Evolutionary conservation across 2,797 vertebrate genomes (phyloP), one percentile per base, ranked within the genome.

Genomic region (Diplodus puntazzo): DNA sequence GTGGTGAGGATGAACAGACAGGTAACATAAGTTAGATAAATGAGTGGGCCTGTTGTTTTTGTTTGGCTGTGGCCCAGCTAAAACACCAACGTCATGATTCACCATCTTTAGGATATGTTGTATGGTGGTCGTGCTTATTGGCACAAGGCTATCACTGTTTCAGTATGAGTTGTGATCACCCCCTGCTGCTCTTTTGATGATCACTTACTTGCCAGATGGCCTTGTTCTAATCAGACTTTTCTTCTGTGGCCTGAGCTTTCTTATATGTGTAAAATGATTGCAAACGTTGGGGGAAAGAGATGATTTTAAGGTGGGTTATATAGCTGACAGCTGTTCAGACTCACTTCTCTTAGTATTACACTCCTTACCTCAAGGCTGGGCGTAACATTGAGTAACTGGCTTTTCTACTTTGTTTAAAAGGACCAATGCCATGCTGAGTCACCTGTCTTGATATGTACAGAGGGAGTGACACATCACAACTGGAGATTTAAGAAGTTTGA

Each of bases 381-480:
- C 72, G 79, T 65, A 65, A 75, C 65, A 73, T 43, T 53, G 66
- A 49, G 53, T 50, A 82, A 81, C 71, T 62, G 14, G 65, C 79
- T 86, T 84, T 80, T 73, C 72, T 75, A 12, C 54, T 76, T 30
- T 62, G 64, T 27, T 83, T 45, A 71, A 59, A 69, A 39, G 8
- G 49, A 67, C 58, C 55, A 58, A 42, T 25, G 59, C 39, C 58
- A 48, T 84, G 89, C 92, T 94, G 89, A 94, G 89, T 94, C 92
- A 93, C 69, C 50, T 60, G 34, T 71, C 30, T 50, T 58, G 39
- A 30, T 85, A 69, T 88, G 78, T 89, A 59, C 79, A 72, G 18
- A 87, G 70, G 73, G 87, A 82, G 84, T 79, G 59, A 77, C 63
- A 52, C 46, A 59, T 75, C 55, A 34, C 27, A 34, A 65, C 49